Conservation (phyloP, 2,888 invertebrate species). For the Stenurella melanura region DNA sequence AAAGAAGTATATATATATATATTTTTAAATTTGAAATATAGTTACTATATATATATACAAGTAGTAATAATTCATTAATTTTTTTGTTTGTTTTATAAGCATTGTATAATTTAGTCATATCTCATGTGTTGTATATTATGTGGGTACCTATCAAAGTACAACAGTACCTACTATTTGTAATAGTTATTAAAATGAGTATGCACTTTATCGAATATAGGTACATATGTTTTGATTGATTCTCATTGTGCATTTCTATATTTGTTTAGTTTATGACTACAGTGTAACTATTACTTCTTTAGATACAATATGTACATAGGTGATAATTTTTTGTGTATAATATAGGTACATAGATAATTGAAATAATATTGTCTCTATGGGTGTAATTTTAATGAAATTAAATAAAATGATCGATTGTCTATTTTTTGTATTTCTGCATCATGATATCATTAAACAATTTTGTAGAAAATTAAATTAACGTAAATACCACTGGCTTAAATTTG, state of each 20-base stretch:
- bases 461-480: no score
- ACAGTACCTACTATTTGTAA: background rate
- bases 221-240: background rate
- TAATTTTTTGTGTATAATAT: background rate
- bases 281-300: background rate
- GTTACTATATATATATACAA: no score
- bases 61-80: no score
- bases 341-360: background rate
- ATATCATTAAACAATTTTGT: no score
- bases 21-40: no score
- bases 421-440: no score
- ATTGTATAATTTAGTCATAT: constrained; percentile 7
- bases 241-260: background rate
- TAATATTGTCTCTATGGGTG: background rate
- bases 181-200: background rate
- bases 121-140: background rate
- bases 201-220: background rate
- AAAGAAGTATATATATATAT: no score
- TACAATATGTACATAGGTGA: background rate
- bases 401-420: background rate
- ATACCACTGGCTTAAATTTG: no score
- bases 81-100: background rate
- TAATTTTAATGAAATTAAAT: background rate
- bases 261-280: background rate
- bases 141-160: constrained; percentile 15